A percentile compares a stretch with the other conserved stretches of the same genome.
Evolutionary conservation across 2,797 vertebrate genomes (phyloP).

Genomic region (Australoheros facetus): DNA sequence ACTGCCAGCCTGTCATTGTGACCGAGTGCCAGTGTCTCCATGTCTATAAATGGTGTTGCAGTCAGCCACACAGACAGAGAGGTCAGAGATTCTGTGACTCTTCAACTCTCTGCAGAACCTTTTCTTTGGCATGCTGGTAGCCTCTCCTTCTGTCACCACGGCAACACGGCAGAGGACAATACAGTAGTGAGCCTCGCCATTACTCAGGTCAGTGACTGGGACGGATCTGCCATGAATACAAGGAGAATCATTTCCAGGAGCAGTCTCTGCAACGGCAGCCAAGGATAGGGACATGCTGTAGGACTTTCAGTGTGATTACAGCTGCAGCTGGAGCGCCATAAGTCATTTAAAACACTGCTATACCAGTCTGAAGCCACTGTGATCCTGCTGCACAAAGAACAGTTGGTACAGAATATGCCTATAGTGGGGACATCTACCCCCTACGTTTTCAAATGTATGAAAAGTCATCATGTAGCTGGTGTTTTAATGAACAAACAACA

Average conservation of each 20-base stretch:
- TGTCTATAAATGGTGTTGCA: conserved; percentile 51
- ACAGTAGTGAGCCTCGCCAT: conserved; percentile 64
- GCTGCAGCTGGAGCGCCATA: conserved; percentile 14
- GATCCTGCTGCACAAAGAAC: neutral
- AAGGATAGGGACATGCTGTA: conserved; percentile 15
- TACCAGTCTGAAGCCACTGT: conserved; percentile 11
- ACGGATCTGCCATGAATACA: conserved; percentile 62
- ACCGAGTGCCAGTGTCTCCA: neutral
- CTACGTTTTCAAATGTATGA: neutral
- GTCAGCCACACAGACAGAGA: conserved; percentile 58
- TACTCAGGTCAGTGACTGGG: conserved; percentile 72
- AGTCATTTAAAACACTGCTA: conserved; percentile 21
- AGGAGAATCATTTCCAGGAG: conserved; percentile 59
- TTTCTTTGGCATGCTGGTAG: conserved; percentile 54
- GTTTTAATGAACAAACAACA: neutral
- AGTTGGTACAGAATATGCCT: neutral
- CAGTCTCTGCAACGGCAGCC: conserved; percentile 40
- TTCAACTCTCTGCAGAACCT: conserved; percentile 60
- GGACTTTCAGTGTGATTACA: conserved; percentile 23
- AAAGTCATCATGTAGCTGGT: neutral
- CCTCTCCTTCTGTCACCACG: conserved; percentile 66
- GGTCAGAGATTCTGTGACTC: conserved; percentile 65
- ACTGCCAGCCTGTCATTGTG: conserved; percentile 33
- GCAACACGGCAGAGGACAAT: conserved; percentile 70
- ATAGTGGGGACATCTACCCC: neutral